phyloP scores from a whole-genome alignment of 2,888 invertebrate species.

The Myopa testacea region DNA sequence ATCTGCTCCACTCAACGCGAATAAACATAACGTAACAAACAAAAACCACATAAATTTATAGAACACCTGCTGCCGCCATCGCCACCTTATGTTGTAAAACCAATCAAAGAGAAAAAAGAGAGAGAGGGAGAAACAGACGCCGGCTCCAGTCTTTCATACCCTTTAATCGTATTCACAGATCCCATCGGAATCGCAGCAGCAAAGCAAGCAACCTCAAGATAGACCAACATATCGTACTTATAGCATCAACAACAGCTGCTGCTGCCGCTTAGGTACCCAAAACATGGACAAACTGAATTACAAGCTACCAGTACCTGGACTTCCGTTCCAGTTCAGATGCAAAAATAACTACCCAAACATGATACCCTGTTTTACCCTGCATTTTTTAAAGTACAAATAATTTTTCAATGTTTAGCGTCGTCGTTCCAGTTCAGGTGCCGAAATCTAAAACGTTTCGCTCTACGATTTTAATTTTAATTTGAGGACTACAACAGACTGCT shows the following conservation, averaged over 20 bases:
- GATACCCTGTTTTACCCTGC: neutral
- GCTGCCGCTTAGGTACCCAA: neutral
- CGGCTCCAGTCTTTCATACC: neutral
- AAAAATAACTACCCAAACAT: slow-evolving; percentile 8
- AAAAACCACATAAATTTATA: neutral
- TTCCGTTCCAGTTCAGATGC: slow-evolving; percentile 22
- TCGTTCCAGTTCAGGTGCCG: slow-evolving; percentile 22
- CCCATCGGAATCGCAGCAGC: neutral
- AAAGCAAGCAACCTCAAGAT: too few species aligned
- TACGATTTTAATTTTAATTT: too few species aligned
- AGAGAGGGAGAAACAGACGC: too few species aligned
- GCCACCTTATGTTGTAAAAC: neutral
- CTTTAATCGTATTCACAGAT: neutral
- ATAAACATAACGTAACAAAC: neutral
- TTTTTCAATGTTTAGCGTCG: neutral
- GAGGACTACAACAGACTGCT: too few species aligned
- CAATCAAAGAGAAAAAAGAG: too few species aligned
- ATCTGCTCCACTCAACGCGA: slow-evolving; percentile 8
- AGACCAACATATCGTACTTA: too few species aligned
- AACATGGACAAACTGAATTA: neutral
- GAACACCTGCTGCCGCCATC: neutral
- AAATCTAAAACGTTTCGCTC: neutral
- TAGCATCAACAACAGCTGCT: slow-evolving; percentile 5
- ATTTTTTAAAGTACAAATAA: too few species aligned
- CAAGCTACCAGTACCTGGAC: slow-evolving; percentile 20